Conservation (phyloP, 2,888 invertebrate genomes). For the Agriopis leucophaearia region DNA sequence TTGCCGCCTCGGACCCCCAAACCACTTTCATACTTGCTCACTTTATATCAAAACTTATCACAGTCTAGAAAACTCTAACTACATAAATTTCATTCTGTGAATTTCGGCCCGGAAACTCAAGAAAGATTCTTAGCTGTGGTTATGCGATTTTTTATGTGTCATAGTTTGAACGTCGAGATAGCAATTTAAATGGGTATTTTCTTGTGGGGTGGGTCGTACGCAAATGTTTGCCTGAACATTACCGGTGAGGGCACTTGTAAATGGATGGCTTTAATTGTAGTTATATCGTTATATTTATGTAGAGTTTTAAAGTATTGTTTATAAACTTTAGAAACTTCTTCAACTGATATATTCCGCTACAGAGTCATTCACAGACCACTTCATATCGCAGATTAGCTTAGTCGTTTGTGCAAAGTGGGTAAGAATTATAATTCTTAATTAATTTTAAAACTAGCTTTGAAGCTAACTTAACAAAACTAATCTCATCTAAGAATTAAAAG, state of each 20-base stretch:
- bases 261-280: conserved; percentile 36
- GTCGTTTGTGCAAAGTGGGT: too few species aligned
- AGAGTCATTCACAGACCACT: too few species aligned
- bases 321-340: neutral
- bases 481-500: too few species aligned
- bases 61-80: conserved; percentile 4
- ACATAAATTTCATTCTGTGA: conserved; percentile 5
- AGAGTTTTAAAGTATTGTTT: neutral
- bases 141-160: neutral
- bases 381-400: too few species aligned
- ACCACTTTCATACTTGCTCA: conserved; percentile 22
- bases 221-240: conserved; percentile 70
- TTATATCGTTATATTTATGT: neutral
- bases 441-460: too few species aligned
- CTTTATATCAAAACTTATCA: neutral
- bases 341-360: too few species aligned
- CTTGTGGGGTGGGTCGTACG: conserved; percentile 53
- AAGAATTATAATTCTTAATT: too few species aligned
- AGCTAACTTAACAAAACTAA: too few species aligned
- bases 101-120: neutral
- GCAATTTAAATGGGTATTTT: conserved; percentile 28
- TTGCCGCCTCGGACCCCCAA: conserved; percentile 43
- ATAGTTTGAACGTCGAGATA: conserved; percentile 16
- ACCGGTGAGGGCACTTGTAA: conserved; percentile 47
- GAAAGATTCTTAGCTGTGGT: conserved; percentile 4